Evolutionary conservation across 2,113 vertebrate species (phyloP).

Genomic region (Murina feae): DNA sequence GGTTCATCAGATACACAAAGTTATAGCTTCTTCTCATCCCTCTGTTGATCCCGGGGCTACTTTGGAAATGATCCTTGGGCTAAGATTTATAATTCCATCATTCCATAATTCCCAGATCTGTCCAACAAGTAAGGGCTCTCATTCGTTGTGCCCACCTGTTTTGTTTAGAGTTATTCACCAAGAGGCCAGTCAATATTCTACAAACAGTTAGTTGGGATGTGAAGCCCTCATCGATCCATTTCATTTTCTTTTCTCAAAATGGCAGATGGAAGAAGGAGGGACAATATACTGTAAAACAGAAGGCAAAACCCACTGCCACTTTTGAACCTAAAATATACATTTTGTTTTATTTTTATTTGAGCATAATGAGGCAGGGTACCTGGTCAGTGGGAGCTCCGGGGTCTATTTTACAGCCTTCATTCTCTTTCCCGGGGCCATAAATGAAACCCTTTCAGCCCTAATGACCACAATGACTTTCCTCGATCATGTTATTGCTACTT

Average conservation of each 20-base stretch:
- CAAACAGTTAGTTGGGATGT: conserved; percentile 1
- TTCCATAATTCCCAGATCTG: conserved; percentile 55
- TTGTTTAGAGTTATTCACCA: conserved; percentile 73
- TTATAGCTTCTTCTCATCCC: neutral
- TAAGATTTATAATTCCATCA: conserved; percentile 63
- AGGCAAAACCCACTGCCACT: neutral
- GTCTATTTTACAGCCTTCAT: conserved; percentile 78
- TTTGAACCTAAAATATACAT: conserved; percentile 39
- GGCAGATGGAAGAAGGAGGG: neutral
- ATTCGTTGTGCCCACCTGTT: conserved; percentile 42
- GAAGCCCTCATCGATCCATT: conserved; percentile 34
- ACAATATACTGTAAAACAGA: neutral
- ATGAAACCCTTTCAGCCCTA: conserved; percentile 88
- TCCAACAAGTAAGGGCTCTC: conserved; percentile 53
- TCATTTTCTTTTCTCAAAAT: conserved; percentile 36
- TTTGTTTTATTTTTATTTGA: conserved; percentile 69
- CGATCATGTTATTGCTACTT: conserved; percentile 86
- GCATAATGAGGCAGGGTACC: conserved; percentile 6
- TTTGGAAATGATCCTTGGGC: neutral
- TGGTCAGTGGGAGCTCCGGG: conserved; percentile 61
- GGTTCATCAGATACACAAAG: neutral
- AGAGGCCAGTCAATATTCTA: conserved; percentile 58
- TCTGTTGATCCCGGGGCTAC: neutral
- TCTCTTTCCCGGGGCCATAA: conserved; percentile 81
- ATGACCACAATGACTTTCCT: conserved; percentile 87